phyloP scores from a whole-genome alignment of 2,797 vertebrate species.

The Pipistrellus nathusii region DNA sequence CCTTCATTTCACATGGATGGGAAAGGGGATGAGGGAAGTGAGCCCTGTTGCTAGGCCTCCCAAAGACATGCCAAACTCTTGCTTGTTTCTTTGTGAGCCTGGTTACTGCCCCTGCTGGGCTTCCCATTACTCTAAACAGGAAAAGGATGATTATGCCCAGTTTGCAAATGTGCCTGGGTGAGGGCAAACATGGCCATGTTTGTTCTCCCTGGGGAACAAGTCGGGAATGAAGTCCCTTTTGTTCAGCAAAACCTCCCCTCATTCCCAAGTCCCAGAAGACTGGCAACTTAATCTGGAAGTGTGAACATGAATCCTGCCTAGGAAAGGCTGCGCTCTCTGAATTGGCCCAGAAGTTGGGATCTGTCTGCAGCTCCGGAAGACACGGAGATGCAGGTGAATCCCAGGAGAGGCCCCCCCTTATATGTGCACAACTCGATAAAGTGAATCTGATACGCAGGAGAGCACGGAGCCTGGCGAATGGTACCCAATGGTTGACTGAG shows the following conservation, averaged over 20 bases:
- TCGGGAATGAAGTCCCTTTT: conserved; percentile 76
- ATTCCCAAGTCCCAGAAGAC: conserved; percentile 44
- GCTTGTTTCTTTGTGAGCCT: conserved; percentile 69
- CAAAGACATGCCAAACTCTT: conserved; percentile 78
- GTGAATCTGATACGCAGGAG: not conserved
- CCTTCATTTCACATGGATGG: conserved; percentile 64
- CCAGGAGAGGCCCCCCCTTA: not conserved
- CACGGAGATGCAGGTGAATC: not conserved
- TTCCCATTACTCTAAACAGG: conserved; percentile 62
- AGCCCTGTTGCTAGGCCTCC: conserved; percentile 81
- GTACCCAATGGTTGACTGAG: too few relatives aligned
- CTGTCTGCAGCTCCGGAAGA: not conserved
- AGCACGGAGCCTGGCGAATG: not conserved
- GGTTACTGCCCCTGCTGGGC: conserved; percentile 65
- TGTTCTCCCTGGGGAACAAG: conserved; percentile 75
- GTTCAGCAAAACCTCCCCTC: conserved; percentile 50
- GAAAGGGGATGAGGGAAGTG: conserved; percentile 46
- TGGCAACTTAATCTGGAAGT: conserved; percentile 31
- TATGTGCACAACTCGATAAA: not conserved
- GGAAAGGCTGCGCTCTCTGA: not conserved
- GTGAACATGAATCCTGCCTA: conserved; percentile 6
- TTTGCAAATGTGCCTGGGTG: conserved; percentile 67
- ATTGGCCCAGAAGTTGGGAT: not conserved
- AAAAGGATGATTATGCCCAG: conserved; percentile 66
- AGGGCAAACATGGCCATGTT: conserved; percentile 78